These are phyloP conservation scores for Acrobasis consociella DNA, from an alignment of 2,888 invertebrate species.

Conservation along the genomic window DNA sequence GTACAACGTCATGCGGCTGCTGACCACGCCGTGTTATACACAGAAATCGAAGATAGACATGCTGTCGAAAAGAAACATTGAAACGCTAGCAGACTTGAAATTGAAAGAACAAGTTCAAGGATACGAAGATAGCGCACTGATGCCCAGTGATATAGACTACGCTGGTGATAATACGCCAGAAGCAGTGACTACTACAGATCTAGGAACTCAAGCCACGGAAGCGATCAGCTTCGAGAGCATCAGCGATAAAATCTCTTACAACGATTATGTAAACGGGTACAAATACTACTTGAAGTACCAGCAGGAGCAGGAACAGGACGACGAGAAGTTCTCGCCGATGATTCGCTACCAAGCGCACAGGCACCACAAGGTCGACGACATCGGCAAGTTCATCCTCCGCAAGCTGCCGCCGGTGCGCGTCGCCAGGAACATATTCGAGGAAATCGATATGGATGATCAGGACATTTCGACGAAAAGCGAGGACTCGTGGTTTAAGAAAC, in stretches of 20 bases:
- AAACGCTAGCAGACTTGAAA: constrained; percentile 39
- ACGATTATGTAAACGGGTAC: constrained; percentile 67
- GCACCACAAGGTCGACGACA: constrained; percentile 71
- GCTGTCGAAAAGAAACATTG: constrained; percentile 40
- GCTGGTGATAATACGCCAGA: neutral
- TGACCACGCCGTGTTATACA: constrained; percentile 36
- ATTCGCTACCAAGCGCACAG: constrained; percentile 68
- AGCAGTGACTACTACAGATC: neutral
- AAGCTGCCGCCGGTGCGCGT: constrained; percentile 58
- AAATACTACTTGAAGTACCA: constrained; percentile 68
- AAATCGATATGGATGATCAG: constrained; percentile 56
- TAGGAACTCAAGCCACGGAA: constrained; percentile 15
- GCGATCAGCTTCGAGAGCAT: constrained; percentile 49
- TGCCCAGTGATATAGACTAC: neutral
- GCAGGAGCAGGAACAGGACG: constrained; percentile 46
- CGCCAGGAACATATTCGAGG: constrained; percentile 49
- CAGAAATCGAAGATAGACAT: constrained; percentile 31
- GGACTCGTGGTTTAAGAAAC: constrained; percentile 68
- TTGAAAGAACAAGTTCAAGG: constrained; percentile 14
- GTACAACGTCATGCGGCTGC: constrained; percentile 46
- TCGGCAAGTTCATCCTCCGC: constrained; percentile 68
- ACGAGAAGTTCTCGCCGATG: constrained; percentile 58
- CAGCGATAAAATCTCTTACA: constrained; percentile 58
- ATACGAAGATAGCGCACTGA: neutral
- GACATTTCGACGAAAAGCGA: constrained; percentile 64